A percentile compares a stretch with the other conserved stretches of the same genome.
These are phyloP conservation scores for Barnardius zonarius DNA, from an alignment of 2,113 vertebrate genomes.

Conservation along the genomic window DNA sequence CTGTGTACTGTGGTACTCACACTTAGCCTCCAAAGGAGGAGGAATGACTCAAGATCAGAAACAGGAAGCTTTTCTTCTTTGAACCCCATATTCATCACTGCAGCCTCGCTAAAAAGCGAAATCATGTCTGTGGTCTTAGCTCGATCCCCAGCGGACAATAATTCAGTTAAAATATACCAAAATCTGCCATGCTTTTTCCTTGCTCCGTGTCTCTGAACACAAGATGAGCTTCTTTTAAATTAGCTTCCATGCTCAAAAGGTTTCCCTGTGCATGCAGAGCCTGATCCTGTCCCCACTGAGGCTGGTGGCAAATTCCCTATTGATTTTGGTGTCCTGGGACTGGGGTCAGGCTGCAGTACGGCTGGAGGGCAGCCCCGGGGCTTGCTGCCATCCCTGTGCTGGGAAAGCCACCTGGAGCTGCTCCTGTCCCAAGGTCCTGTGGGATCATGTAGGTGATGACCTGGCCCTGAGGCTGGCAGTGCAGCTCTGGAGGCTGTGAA, in stretches of 20 bases:
- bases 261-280: conserved; percentile 28
- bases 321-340: not conserved
- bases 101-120: conserved; percentile 14
- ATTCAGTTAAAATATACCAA: conserved; percentile 45
- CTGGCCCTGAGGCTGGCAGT: not conserved
- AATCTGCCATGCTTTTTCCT: conserved; percentile 20
- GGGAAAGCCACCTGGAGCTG: not conserved
- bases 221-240: conserved; percentile 55
- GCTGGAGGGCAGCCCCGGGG: not conserved
- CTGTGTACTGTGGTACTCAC: not conserved
- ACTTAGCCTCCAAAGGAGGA: not conserved
- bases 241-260: conserved; percentile 57
- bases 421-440: not conserved
- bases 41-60: not conserved
- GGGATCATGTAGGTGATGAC: not conserved
- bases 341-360: not conserved
- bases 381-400: not conserved
- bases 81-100: not conserved
- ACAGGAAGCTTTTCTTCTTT: conserved; percentile 26
- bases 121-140: conserved; percentile 41
- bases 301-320: conserved; percentile 3
- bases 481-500: not conserved
- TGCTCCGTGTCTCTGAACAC: conserved; percentile 4
- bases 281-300: not conserved
- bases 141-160: conserved; percentile 13